Evolutionary conservation across 2,888 invertebrate species (phyloP).

Genomic region (Himalopsyche anomala): DNA sequence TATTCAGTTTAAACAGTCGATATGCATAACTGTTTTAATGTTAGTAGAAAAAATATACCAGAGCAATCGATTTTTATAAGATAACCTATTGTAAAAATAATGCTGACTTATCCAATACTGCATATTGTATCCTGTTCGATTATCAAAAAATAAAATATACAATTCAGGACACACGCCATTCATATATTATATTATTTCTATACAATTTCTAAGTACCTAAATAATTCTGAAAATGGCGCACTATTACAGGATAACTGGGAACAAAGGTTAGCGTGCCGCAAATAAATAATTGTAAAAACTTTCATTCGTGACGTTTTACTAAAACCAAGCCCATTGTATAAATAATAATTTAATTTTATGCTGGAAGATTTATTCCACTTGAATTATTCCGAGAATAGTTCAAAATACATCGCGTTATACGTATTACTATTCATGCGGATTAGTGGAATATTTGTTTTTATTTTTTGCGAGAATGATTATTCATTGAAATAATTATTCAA

Average conservation of each 20-base stretch:
- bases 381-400: not conserved
- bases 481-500: slow-evolving; percentile 6
- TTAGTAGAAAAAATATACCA: too few relatives aligned
- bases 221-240: slow-evolving; percentile 1
- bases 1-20: too few relatives aligned
- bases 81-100: too few relatives aligned
- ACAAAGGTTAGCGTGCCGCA: not conserved
- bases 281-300: slow-evolving; percentile 36
- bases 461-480: not conserved
- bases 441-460: not conserved
- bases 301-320: slow-evolving; percentile 33
- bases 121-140: too few relatives aligned
- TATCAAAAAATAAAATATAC: too few relatives aligned
- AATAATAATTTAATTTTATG: slow-evolving; percentile 39
- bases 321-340: not conserved
- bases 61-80: too few relatives aligned
- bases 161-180: too few relatives aligned
- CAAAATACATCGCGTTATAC: not conserved
- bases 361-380: slow-evolving; percentile 24
- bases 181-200: not conserved
- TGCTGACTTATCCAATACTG: too few relatives aligned
- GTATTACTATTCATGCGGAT: not conserved
- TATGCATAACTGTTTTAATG: too few relatives aligned
- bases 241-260: slow-evolving; percentile 22
- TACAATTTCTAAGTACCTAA: not conserved